These are phyloP conservation scores for Chesias legatella DNA, from an alignment of 2,888 invertebrate species.

Conservation along the genomic window DNA sequence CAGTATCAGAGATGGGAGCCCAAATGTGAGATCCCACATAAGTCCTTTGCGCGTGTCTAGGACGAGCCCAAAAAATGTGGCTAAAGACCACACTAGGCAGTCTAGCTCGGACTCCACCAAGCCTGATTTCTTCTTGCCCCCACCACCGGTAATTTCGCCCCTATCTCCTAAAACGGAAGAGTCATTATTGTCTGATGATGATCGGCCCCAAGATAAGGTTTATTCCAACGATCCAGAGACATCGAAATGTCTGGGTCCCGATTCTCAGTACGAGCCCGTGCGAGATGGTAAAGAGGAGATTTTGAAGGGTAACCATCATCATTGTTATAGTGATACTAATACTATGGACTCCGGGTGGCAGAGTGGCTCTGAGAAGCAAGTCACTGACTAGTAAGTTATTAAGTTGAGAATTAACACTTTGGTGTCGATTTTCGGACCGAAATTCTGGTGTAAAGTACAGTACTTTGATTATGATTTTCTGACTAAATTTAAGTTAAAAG, in stretches of 20 bases:
- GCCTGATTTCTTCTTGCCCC: constrained; percentile 55
- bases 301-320: constrained; percentile 68
- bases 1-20: constrained; percentile 64
- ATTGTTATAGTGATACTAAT: constrained; percentile 80
- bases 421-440: too few species aligned
- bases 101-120: constrained; percentile 30
- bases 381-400: constrained; percentile 57
- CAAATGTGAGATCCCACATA: constrained; percentile 57
- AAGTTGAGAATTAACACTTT: too few species aligned
- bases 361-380: constrained; percentile 83
- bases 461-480: too few species aligned
- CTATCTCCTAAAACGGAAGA: constrained; percentile 70
- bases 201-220: constrained; percentile 48
- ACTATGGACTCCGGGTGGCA: constrained; percentile 87
- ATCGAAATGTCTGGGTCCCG: constrained; percentile 61
- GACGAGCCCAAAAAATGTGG: constrained; percentile 41
- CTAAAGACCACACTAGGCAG: constrained; percentile 21
- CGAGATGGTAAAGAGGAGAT: constrained; percentile 62
- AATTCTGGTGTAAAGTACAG: too few species aligned
- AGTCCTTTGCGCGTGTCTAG: constrained; percentile 57
- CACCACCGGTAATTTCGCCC: constrained; percentile 54
- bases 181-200: constrained; percentile 65
- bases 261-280: constrained; percentile 68
- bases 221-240: constrained; percentile 63
- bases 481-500: too few species aligned